phyloP scores from a whole-genome alignment of 1,140 invertebrate genomes.

The Harlomillsia oculata region DNA sequence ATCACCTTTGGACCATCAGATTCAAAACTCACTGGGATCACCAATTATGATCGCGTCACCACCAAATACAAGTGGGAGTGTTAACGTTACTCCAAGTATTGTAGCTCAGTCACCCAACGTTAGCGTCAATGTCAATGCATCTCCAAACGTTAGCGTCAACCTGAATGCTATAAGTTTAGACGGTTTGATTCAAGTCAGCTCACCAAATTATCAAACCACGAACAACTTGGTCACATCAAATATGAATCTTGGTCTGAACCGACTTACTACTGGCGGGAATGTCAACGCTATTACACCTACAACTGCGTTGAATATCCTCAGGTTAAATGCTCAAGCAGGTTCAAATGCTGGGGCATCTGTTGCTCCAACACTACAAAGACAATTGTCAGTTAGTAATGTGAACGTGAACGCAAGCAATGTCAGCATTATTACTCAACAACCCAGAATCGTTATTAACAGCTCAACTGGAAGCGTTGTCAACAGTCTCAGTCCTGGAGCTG shows the following conservation, averaged over 20 bases:
- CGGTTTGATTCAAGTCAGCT: constrained; percentile 7
- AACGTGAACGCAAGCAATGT: constrained; percentile 6
- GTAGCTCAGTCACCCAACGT: constrained; percentile 9
- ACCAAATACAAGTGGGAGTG: no score
- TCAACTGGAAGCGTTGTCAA: not conserved
- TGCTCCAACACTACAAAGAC: not conserved
- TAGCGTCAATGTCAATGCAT: constrained; percentile 17
- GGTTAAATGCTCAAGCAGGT: not conserved
- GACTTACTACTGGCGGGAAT: not conserved
- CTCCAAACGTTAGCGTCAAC: constrained; percentile 24
- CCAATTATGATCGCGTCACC: constrained; percentile 12
- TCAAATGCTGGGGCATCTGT: not conserved
- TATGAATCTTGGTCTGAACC: constrained; percentile 1
- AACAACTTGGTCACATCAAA: constrained; percentile 3
- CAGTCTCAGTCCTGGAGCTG: no score
- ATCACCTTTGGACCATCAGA: constrained; percentile 10
- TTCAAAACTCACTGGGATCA: constrained; percentile 2
- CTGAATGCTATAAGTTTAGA: constrained; percentile 34
- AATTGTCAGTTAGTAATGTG: constrained; percentile 1
- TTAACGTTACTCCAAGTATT: no score
- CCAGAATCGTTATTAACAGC: constrained; percentile 15
- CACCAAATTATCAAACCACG: not conserved
- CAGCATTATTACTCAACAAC: constrained; percentile 20
- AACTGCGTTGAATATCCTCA: constrained; percentile 1
- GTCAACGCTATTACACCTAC: not conserved